These are phyloP conservation scores for Bursaphelenchus okinawaensis DNA, from an alignment of 2,888 invertebrate genomes.

Conservation along the genomic window DNA sequence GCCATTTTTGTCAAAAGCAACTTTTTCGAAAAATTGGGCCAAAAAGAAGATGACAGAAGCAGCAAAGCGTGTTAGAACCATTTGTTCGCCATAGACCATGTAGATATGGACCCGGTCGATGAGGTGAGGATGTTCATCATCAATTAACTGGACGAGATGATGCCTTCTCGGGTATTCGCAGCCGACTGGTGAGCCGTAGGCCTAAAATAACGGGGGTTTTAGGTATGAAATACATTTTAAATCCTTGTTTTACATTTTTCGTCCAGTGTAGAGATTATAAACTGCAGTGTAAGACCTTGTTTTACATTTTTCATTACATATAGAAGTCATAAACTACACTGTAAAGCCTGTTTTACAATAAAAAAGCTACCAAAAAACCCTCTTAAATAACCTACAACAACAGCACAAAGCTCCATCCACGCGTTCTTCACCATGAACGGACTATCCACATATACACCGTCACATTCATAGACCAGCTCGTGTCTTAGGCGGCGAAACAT, in stretches of 20 bases:
- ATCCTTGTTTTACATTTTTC: too few relatives aligned
- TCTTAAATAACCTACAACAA: neutral
- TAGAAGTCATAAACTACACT: too few relatives aligned
- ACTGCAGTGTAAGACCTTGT: too few relatives aligned
- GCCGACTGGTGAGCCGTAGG: neutral
- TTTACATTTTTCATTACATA: too few relatives aligned
- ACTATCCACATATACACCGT: slow-evolving; percentile 1
- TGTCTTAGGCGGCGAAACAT: neutral
- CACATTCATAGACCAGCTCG: neutral
- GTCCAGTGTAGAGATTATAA: too few relatives aligned
- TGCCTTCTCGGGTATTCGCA: neutral
- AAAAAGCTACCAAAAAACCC: too few relatives aligned
- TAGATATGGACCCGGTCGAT: neutral
- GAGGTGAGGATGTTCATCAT: neutral
- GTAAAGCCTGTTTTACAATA: too few relatives aligned
- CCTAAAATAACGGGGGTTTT: too few relatives aligned
- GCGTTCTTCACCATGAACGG: slow-evolving; percentile 3
- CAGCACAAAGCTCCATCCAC: slow-evolving; percentile 5
- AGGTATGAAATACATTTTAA: too few relatives aligned
- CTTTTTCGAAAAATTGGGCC: slow-evolving; percentile 14
- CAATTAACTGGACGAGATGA: neutral
- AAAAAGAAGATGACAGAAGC: slow-evolving; percentile 20
- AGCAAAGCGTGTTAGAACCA: slow-evolving; percentile 19
- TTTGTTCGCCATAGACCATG: neutral
- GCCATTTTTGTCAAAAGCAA: slow-evolving; percentile 5